Base-by-base conservation (phyloP, 1,140 invertebrate genomes). In the Coelopa frigida region DNA sequence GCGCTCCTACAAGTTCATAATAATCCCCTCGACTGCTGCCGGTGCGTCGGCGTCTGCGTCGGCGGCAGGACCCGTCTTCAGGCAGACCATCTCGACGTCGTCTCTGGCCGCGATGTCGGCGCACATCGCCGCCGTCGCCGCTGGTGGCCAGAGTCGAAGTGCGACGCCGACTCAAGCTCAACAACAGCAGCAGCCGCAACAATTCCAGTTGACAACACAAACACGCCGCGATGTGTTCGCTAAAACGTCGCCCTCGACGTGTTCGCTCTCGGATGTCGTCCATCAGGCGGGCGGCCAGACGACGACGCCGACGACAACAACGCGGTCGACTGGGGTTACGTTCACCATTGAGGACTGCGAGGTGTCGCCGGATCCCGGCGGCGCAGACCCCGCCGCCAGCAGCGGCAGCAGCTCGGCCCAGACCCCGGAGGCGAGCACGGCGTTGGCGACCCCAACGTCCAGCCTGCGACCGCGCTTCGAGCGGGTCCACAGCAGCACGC, bases 401-500 rank as follows among this genome's bases (percentile, higher is more conserved):
- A 14, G 44, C 50, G 31, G 44, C 48, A 33, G 44, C 27, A 3
- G 47, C 59, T 8, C 11, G 4, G 49, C 52, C 29, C n/a, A n/a
- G 21, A 37, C 38, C 17, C 33, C n/a, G 11, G 4, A 17, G 3
- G 37, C 17, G 15, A 23, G 3, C n/a, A 7, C 17, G 20, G 17
- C 36, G 14, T 39, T 23, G 8, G 17, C 41, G 36, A 20, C 48
- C 20, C 35, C 38, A 5, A 48, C 47, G 14, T 40, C 52, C n/a
- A 50, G 51, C 20, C 36, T 54, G 41, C 59, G 63, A 8, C 50
- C 51, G 3, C 57, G 57, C 8, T 43, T 59, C 8, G 59, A 61
- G 35, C 59, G 56, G 39, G 56, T 60, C 42, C 57, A 56, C 40
- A 61, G 63, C 52, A 67, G 63, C 50, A 67, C 61, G 63, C 57